Evolutionary conservation across 2,888 invertebrate genomes (phyloP), one percentile per base, ranked within the genome.

Genomic region (Ectemnius cavifrons): DNA sequence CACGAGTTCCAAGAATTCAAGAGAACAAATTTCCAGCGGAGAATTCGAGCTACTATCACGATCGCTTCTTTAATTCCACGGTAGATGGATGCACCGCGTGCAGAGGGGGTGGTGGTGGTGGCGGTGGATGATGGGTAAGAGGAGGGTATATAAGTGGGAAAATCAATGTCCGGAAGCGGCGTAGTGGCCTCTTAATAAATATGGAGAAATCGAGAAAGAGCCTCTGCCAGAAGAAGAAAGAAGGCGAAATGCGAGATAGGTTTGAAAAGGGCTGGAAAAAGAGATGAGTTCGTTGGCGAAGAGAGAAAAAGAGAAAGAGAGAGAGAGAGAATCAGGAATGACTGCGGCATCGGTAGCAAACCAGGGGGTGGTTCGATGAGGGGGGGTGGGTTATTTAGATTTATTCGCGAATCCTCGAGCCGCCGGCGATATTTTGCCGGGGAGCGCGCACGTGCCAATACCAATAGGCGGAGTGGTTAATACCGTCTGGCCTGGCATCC

Each of bases 401-500:
- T 81, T 82, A 82, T 82, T 82, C 80, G 77, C 60, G 83, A 82
- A 83, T 82, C 68, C 80, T 80, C 77, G 73, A 77, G 61, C 73
- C 37, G 37, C 37, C 75, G 65, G 58, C 81, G 77, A 82, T 82
- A 82, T 82, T 83, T 82, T 79, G 81, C 59, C 67, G 66, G 16
- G 47, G 47, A 11, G 70, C 71, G 75, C 56, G 73, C 80, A 75
- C 72, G 80, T 84, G 84, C 84, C 84, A 84, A 84, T 84, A 84
- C 82, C 84, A 85, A 85, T 84, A 81, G 82, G 67, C 74, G 78
- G 77, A 83, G 83, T 84, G 82, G 83, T 85, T 84, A 85, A 82
- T 85, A 85, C 83, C 79, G 74, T 72, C 80, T 71, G 75, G 63
- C 71, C 77, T 78, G 78, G 84, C 85, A 85, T 85, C 83, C 62